Percentiles rank a stretch among this genome's conserved stretches.
Conservation (phyloP, 2,888 invertebrate genomes). For the Melanostoma mellinum region DNA sequence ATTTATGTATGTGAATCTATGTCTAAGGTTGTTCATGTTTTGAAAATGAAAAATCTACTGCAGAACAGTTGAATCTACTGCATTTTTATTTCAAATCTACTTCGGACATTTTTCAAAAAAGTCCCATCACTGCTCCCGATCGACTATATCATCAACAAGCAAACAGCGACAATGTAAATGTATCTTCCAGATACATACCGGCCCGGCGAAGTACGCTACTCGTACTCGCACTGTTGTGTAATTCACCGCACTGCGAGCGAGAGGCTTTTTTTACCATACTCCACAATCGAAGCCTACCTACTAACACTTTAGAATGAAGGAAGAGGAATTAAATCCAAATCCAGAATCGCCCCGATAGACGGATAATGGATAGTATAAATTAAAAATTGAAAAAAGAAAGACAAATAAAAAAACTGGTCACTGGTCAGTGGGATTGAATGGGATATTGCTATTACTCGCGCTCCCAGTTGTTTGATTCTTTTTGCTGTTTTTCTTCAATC, state of each 20-base stretch:
- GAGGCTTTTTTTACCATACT: constrained; percentile 4
- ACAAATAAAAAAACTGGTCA: constrained; percentile 62
- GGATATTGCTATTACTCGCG: constrained; percentile 27
- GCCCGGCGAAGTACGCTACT: constrained; percentile 1
- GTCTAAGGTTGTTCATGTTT: too few relatives aligned
- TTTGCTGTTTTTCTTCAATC: constrained; percentile 29
- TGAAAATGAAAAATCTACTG: too few relatives aligned
- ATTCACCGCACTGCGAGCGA: constrained; percentile 10
- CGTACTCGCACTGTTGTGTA: constrained; percentile 29
- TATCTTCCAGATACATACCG: constrained; percentile 38
- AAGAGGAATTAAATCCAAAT: constrained; percentile 54
- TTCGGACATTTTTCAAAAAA: too few relatives aligned
- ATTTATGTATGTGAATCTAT: too few relatives aligned
- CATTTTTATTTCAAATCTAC: too few relatives aligned
- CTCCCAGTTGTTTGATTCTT: constrained; percentile 9
- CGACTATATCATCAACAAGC: constrained; percentile 11
- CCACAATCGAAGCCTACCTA: constrained; percentile 2
- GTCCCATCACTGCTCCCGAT: background rate
- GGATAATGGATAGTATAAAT: constrained; percentile 12
- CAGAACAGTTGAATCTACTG: too few relatives aligned
- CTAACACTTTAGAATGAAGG: constrained; percentile 42
- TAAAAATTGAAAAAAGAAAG: too few relatives aligned
- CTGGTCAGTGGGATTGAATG: constrained; percentile 38
- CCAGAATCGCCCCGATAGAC: constrained; percentile 38
- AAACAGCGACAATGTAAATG: constrained; percentile 57